Evolutionary conservation across 2,888 invertebrate species (phyloP), one percentile per base, ranked within the genome.

Genomic region (Drosophila mercatorum): DNA sequence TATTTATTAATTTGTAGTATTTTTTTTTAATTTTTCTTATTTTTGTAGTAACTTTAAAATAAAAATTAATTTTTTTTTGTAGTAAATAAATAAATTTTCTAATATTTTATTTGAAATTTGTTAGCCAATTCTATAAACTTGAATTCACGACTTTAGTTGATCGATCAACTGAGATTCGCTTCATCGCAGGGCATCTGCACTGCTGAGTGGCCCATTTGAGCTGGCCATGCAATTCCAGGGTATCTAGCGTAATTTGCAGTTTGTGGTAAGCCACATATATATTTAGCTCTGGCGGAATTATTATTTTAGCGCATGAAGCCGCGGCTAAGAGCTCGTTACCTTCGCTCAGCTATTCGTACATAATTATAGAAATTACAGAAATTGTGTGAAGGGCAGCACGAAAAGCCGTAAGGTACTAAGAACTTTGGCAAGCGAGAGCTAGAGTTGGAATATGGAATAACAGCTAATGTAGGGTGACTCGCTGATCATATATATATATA

Each of bases 381-480:
- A 70, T 71, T 71, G 43, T 71, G 71, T 61, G 69, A 69, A 71
- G 69, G 61, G 72, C 69, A 43, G n/a, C n/a, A 40, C 53, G 31
- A 59, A 52, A 53, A 38, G 26, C 38, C 41, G 40, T 41, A 49
- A 58, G 41, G 40, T 26, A 28, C 38, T 26, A 2, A 12, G 22
- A 41, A 55, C 41, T 53, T 44, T 11, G n/a, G 22, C 14, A 6
- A 22, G 44, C 14, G n/a, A 14, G 44, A 46, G 22, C 5, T 11
- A 51, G 5, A 12, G 10, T 8, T 41, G 1, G 47, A 14, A 4
- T n/a, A 2, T 2, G 8, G n/a, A 14, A 49, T 49, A n/a, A 10
- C 31, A 31, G n/a, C 2, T 10, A 31, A 17, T 31, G 10, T 6
- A 44, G 12, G 31, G n/a, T 5, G 5, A 28, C 28, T 8, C 1